These are phyloP conservation scores for Caenorhabditis plicata DNA, from an alignment of 2,888 invertebrate genomes.

Conservation along the genomic window DNA sequence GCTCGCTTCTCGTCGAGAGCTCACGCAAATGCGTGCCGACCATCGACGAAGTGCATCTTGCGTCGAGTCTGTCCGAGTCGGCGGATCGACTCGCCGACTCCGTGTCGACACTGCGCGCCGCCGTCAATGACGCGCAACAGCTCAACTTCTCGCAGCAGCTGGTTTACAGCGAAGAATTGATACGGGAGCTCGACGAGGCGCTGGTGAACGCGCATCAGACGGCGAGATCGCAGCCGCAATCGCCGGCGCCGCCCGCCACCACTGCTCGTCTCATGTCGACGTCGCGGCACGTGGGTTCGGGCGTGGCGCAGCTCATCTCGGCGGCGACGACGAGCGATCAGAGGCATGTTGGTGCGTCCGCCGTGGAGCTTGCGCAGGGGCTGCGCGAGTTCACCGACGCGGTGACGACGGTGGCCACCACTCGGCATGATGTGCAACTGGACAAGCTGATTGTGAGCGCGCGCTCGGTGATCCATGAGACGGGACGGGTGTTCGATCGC, in stretches of 20 bases:
- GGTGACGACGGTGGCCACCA: conserved; percentile 51
- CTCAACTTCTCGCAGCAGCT: conserved; percentile 66
- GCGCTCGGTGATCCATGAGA: conserved; percentile 59
- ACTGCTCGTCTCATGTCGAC: conserved; percentile 25
- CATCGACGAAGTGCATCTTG: conserved; percentile 72
- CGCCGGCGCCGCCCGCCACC: conserved; percentile 29
- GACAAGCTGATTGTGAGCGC: conserved; percentile 52
- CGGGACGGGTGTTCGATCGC: conserved; percentile 58
- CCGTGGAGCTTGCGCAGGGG: conserved; percentile 55
- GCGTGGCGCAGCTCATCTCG: conserved; percentile 82
- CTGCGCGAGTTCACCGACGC: conserved; percentile 54
- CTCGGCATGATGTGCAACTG: conserved; percentile 45
- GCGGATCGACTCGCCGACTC: conserved; percentile 71
- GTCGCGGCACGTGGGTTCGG: conserved; percentile 71
- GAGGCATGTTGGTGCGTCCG: conserved; percentile 70
- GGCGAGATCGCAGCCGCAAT: conserved; percentile 69
- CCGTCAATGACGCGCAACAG: conserved; percentile 73
- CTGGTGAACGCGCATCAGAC: conserved; percentile 80
- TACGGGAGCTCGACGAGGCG: conserved; percentile 75
- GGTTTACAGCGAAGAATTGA: conserved; percentile 58
- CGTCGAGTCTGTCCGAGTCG: conserved; percentile 51
- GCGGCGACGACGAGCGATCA: conserved; percentile 73
- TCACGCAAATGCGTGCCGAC: conserved; percentile 82
- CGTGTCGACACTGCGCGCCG: conserved; percentile 74
- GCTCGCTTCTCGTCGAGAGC: conserved; percentile 75